A percentile compares a stretch with the other conserved stretches of the same genome.
Evolutionary conservation across 2,113 vertebrate species (phyloP).

Genomic region (Barbus barbus): DNA sequence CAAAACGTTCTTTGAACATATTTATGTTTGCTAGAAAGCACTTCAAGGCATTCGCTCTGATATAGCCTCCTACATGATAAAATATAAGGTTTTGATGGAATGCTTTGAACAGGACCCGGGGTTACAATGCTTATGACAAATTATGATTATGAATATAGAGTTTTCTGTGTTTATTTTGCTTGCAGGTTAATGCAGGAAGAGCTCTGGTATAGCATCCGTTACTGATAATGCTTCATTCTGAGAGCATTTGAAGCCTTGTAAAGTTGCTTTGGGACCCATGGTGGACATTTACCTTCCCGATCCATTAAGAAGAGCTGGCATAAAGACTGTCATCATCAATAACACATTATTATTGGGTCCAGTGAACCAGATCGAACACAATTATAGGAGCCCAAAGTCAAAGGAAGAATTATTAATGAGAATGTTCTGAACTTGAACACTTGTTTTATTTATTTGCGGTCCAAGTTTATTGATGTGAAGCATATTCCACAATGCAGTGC

Average conservation of each 20-base stretch:
- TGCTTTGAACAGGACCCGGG: not conserved
- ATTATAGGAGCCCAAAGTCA: not conserved
- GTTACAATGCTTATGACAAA: not conserved
- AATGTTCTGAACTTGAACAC: not conserved
- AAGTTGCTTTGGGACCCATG: not conserved
- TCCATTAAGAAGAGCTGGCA: not conserved
- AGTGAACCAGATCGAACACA: not conserved
- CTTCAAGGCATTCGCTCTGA: too few species aligned
- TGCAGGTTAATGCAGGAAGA: not conserved
- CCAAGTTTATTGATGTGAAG: not conserved
- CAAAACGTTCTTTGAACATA: not conserved
- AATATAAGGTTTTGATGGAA: not conserved
- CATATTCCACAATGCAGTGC: not conserved
- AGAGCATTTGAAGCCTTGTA: not conserved
- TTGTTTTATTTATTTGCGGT: too few species aligned
- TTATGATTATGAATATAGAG: not conserved
- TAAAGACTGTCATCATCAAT: slow-evolving; percentile 3
- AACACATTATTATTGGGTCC: slow-evolving; percentile 5
- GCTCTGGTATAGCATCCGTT: not conserved
- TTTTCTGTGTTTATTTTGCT: not conserved
- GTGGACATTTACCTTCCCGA: not conserved
- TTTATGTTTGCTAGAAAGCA: not conserved
- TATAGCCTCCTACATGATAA: not conserved
- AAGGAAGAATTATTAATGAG: not conserved
- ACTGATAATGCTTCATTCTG: not conserved